A percentile compares a stretch with the other conserved stretches of the same genome.
phyloP scores from a whole-genome alignment of 2,113 vertebrate species.

The Cettia cetti region DNA sequence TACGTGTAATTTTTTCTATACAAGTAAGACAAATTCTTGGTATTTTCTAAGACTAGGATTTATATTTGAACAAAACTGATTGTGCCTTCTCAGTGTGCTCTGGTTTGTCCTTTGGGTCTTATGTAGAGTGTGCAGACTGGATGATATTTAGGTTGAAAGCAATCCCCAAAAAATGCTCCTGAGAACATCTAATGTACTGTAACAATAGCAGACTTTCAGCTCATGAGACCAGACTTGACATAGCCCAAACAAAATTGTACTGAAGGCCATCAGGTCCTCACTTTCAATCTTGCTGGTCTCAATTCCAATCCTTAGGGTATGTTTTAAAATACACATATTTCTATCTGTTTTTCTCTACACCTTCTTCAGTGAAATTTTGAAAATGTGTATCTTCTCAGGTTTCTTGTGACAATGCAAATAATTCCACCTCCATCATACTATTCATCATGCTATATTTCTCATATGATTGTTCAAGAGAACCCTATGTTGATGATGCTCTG shows the following conservation, averaged over 20 bases:
- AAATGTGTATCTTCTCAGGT: background rate
- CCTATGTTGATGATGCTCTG: background rate
- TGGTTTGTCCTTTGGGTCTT: background rate
- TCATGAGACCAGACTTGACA: background rate
- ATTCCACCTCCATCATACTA: background rate
- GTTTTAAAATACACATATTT: background rate
- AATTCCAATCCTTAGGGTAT: background rate
- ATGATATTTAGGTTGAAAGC: background rate
- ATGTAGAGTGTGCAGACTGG: background rate
- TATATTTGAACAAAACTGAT: background rate
- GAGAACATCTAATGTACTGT: background rate
- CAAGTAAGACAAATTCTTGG: background rate
- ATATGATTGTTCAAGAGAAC: background rate
- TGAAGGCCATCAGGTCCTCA: background rate
- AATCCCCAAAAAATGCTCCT: background rate
- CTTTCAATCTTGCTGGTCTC: background rate
- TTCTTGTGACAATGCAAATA: background rate
- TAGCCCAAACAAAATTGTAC: background rate
- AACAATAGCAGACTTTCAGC: background rate
- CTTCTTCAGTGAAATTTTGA: background rate
- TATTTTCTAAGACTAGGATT: background rate
- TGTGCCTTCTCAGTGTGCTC: background rate
- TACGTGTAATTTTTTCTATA: background rate
- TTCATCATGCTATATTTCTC: background rate
- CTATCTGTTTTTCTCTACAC: background rate